These are phyloP conservation scores for Brachystomella parvula DNA, from an alignment of 1,140 invertebrate species.

Conservation along the genomic window DNA sequence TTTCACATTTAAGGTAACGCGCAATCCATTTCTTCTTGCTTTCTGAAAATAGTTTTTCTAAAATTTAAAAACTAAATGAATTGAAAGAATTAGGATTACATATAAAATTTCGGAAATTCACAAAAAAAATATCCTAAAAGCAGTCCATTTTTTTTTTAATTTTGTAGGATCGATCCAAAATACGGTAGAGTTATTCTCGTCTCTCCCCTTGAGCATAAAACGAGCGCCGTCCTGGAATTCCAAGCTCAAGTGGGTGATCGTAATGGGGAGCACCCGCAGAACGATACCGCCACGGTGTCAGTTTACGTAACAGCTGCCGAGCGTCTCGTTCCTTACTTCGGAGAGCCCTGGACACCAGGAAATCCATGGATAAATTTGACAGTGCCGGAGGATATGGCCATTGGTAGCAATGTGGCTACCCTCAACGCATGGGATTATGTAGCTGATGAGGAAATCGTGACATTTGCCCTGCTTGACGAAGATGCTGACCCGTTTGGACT, in stretches of 20 bases:
- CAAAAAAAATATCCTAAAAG: too few species aligned
- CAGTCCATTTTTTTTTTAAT: too few species aligned
- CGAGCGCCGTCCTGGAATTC: conserved; percentile 67
- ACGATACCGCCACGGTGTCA: conserved; percentile 63
- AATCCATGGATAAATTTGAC: conserved; percentile 58
- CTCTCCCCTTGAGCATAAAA: conserved; percentile 64
- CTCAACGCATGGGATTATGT: conserved; percentile 64
- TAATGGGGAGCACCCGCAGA: conserved; percentile 53
- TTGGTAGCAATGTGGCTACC: conserved; percentile 66
- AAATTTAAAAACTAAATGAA: too few species aligned
- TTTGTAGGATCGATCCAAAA: conserved; percentile 53
- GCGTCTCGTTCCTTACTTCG: conserved; percentile 69
- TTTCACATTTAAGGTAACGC: conserved; percentile 52
- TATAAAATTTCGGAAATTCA: too few species aligned
- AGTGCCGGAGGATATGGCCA: conserved; percentile 65
- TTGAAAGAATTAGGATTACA: too few species aligned
- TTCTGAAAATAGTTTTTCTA: too few species aligned
- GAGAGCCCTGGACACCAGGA: conserved; percentile 47
- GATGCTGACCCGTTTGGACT: conserved; percentile 25
- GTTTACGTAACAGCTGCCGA: conserved; percentile 71
- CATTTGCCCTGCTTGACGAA: conserved; percentile 40
- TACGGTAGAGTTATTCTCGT: conserved; percentile 63
- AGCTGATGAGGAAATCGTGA: conserved; percentile 43
- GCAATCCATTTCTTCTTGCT: too few species aligned
- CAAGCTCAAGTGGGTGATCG: conserved; percentile 63